Evolutionary conservation across 2,797 vertebrate genomes (phyloP), one percentile per base, ranked within the genome.

Genomic region (Allobates femoralis): DNA sequence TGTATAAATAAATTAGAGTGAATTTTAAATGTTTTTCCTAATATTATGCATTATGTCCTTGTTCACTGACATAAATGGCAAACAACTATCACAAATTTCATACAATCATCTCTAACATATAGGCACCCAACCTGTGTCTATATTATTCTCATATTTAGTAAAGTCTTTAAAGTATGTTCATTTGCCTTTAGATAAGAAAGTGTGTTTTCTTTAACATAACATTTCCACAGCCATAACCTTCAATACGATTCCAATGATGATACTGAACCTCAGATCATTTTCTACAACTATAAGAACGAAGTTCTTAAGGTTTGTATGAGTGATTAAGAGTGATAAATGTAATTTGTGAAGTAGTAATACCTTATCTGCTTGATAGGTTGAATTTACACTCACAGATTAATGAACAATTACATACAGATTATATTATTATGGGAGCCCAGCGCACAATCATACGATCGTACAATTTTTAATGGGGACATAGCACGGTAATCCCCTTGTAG

Each of bases 231-330:
- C 91, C 96, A 96, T 90, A 96, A 96, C 91, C 90, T 96, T 90
- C 93, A 95, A 28, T 96, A 95, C 5, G 94, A 95, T 67, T 95
- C 95, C 32, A 92, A 92, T 0, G 94, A 96, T 75, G 91, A 94
- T 55, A 94, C 94, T 90, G 93, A 95, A 0, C 96, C 96, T 16
- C 94, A 90, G 46, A 90, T 96, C 23, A 92, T 96, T 79, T 93
- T 96, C 88, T 96, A 95, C 89, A 93, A 95, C 8, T 92, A 93
- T 21, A 92, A 93, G 74, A 94, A 95, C 19, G 93, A 95, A 86
- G 92, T 94, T 71, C 93, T 96, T 34, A 94, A 96, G 95, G 96
- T 96, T 91, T 93, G 90, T 73, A 28, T 32, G 5, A 30, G 14
- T 12, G 12, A 75, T 75, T 26, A 14, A 12, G 51, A 16, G 71